Evolutionary conservation across 2,113 vertebrate species (phyloP), one percentile per base, ranked within the genome.

Genomic region (Ictalurus punctatus): DNA sequence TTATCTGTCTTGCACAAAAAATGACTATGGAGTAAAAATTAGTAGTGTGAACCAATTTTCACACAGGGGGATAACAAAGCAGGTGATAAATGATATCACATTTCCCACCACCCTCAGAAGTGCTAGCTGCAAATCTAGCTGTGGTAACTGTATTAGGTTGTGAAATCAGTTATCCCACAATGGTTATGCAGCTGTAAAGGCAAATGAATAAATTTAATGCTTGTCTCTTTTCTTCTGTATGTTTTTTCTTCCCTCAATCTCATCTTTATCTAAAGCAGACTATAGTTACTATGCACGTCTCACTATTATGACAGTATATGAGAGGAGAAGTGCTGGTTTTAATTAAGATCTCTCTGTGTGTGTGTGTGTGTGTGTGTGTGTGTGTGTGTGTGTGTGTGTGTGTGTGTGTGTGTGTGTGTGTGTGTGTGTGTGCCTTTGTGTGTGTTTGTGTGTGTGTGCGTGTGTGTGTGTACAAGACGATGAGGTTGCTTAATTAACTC

Each of bases 11-110:
- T n/a, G 21, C 6, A 81, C 52, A 81, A 52, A 81, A 81, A 81
- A 56, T 30, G 78, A 56, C 6, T 30, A 30, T 56, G 16, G 23
- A 81, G 27, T 81, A 52, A 52, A 79, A 79, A 79, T 79, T 5
- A 79, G 23, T 48, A 94, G 92, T 93, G 93, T 92, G 92, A 95
- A 94, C 94, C 93, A 94, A 94, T 95, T 96, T 94, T 93, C 94
- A 92, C 90, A 94, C 92, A 90, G 91, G 89, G 90, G 94, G 93
- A 94, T 94, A 94, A 95, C 94, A 94, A 94, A 93, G 92, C 93
- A 95, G 94, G 94, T 94, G 95, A 96, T 95, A 95, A 95, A 95
- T 95, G 95, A 92, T 94, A 95, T 94, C 94, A 90, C 94, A 92
- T 94, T 92, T 92, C 92, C 91, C 92, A 95, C 95, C 94, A 93